Percentiles rank a stretch among this genome's conserved stretches.
Conservation (phyloP, 2,797 vertebrate species). For the Odontamblyopus lacepedii region DNA sequence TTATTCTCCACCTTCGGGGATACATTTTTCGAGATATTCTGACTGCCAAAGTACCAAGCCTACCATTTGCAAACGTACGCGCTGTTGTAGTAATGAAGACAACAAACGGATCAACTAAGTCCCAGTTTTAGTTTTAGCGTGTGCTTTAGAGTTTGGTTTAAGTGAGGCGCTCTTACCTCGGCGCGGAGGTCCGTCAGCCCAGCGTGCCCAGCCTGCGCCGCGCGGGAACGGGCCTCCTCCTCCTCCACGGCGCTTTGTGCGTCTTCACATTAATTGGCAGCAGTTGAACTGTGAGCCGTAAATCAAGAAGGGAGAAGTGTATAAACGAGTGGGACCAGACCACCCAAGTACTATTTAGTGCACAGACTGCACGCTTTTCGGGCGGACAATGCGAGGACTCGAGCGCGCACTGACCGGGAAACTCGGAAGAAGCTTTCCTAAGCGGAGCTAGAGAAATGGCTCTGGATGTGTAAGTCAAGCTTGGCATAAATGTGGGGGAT, state of each 20-base stretch:
- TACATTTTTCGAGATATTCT: neutral
- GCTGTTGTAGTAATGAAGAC: neutral
- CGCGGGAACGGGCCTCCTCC: conserved; percentile 40
- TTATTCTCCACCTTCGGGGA: neutral
- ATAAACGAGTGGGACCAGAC: conserved; percentile 82
- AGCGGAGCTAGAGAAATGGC: neutral
- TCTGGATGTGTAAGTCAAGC: neutral
- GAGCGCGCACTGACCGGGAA: conserved; percentile 71
- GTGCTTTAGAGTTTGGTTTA: too few relatives aligned
- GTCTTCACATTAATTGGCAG: conserved; percentile 79
- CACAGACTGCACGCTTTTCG: conserved; percentile 52
- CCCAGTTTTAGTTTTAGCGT: too few relatives aligned
- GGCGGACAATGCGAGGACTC: conserved; percentile 73
- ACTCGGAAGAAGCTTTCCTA: conserved; percentile 58
- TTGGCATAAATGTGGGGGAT: neutral
- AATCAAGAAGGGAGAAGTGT: conserved; percentile 82
- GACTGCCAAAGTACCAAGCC: neutral
- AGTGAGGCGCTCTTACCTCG: conserved; percentile 58
- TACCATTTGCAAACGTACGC: neutral
- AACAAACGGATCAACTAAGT: neutral
- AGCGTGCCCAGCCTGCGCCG: conserved; percentile 34
- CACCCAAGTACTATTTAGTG: conserved; percentile 78
- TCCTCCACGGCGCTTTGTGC: conserved; percentile 33
- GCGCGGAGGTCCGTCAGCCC: conserved; percentile 35
- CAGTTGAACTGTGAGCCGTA: conserved; percentile 83